Base-by-base conservation (phyloP, 2,797 vertebrate species). In the Etheostoma nigrum region DNA sequence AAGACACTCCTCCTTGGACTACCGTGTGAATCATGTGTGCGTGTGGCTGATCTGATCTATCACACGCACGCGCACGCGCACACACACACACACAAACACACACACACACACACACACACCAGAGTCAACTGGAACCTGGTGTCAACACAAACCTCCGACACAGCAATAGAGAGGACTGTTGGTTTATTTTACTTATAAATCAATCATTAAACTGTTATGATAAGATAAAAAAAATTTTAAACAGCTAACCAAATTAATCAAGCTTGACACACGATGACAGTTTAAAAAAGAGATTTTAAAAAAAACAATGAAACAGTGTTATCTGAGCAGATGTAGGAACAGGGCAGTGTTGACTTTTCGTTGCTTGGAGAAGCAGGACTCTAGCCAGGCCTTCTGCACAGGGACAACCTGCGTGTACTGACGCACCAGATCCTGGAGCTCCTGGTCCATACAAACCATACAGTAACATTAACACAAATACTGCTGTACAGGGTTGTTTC, bases 311-410 rank as follows among this genome's bases (percentile, higher is more conserved):
- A 44, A 40, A 44, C 21, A 11, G 15, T n/a, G 74, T 92, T 81
- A 90, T 78, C 53, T 54, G 49, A 95, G 78, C 11, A 6, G 45
- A 64, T 93, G 91, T 1, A 88, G 57, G 80, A 93, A 95, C 7
- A 14, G 76, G 4, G 65, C 44, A 0, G 80, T 73, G 82, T 80
- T 40, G 82, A 95, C 92, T 83, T 70, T 86, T 19, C 33, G 82
- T 51, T 96, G 96, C 82, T 88, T 89, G 74, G 90, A 93, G 84
- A 95, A 95, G 85, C 96, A 96, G 74, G 92, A 86, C 74, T 95
- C 92, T 19, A 96, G 86, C 96, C 96, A 96, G 57, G 68, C 76
- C 83, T 82, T 94, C 82, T 92, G 86, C 25, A 95, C 93, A 1
- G 88, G 66, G 3, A 94, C 72, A 0, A 86, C 93, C 82, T 89